Conservation (phyloP, 64 coral and sea anemone species). For the Acropora yongei region DNA sequence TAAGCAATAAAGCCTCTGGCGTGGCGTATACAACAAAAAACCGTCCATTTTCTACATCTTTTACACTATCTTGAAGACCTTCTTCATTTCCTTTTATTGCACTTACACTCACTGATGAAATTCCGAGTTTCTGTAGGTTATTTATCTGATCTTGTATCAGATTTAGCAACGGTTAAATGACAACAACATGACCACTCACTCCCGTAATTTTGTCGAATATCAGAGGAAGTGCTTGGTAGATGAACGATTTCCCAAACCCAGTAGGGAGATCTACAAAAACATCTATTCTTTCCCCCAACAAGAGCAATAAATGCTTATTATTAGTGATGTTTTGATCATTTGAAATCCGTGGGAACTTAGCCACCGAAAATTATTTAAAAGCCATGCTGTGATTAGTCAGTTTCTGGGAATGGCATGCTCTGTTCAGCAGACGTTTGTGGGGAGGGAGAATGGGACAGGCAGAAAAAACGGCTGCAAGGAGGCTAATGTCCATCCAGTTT, state of each 20-base stretch:
- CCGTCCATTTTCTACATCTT: background rate
- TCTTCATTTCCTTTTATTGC: background rate
- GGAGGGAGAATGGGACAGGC: too few species aligned
- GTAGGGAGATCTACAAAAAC: background rate
- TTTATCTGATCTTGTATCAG: background rate
- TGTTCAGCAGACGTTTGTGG: too few species aligned
- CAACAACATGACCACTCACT: background rate
- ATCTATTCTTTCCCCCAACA: too few species aligned
- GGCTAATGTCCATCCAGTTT: too few species aligned
- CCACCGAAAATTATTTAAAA: too few species aligned
- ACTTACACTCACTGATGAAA: background rate
- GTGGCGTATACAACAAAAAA: conserved; percentile 39
- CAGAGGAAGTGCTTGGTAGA: conserved; percentile 17
- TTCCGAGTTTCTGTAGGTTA: background rate
- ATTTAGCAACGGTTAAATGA: background rate
- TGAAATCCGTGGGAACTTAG: too few species aligned
- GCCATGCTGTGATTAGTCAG: too few species aligned
- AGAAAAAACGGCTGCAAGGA: too few species aligned
- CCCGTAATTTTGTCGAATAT: background rate
- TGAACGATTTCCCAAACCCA: conserved; percentile 41
- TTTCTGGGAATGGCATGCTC: too few species aligned
- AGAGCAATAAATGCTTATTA: too few species aligned
- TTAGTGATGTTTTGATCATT: too few species aligned
- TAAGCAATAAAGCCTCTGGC: conserved; percentile 12
- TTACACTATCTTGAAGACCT: background rate